Conservation (phyloP, 2,797 vertebrate species). For the Myotis findleyi region DNA sequence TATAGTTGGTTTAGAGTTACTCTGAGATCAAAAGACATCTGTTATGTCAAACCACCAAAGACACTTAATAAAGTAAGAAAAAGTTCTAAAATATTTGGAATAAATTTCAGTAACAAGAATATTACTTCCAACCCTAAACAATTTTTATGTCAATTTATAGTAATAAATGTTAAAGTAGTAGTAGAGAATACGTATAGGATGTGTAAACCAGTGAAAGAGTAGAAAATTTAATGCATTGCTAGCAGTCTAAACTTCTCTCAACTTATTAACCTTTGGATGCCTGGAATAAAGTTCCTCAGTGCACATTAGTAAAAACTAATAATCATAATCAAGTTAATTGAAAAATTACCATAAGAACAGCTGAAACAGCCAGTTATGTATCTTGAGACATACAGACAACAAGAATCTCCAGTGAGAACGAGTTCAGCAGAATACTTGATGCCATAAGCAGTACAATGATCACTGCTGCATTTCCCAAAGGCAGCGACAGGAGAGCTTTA, state of each 20-base stretch:
- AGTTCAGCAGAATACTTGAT: conserved; percentile 31
- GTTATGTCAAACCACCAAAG: neutral
- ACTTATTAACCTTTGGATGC: conserved; percentile 58
- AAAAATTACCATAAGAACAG: conserved; percentile 31
- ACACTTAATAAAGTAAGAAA: conserved; percentile 4
- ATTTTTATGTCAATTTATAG: neutral
- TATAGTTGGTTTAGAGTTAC: neutral
- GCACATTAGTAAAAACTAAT: neutral
- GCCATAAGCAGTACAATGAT: rapidly evolving
- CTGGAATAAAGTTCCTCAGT: conserved; percentile 9
- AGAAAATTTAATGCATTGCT: neutral
- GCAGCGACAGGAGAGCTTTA: conserved; percentile 76
- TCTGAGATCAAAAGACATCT: neutral
- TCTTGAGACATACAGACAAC: conserved; percentile 25
- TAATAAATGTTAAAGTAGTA: conserved; percentile 39
- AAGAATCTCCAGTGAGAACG: conserved; percentile 54
- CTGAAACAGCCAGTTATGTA: conserved; percentile 12
- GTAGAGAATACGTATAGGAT: neutral
- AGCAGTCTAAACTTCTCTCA: neutral
- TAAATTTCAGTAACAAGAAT: conserved; percentile 50
- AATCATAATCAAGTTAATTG: conserved; percentile 12
- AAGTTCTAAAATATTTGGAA: conserved; percentile 50
- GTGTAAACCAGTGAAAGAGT: neutral
- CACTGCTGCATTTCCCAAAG: neutral
- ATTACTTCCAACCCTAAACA: neutral